phyloP scores from a whole-genome alignment of 1,140 invertebrate species.

The Samia ricini region DNA sequence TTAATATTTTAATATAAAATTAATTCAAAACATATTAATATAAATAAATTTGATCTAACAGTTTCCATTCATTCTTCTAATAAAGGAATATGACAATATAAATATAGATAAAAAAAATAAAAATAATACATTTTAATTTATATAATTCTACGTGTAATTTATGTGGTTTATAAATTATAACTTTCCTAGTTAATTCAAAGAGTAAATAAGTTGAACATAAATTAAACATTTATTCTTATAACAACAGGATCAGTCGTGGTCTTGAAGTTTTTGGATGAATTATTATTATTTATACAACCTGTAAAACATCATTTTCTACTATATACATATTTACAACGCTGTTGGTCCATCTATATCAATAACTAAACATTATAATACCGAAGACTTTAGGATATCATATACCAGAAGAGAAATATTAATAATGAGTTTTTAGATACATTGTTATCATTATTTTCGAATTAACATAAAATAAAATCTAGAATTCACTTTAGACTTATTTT shows the following conservation, averaged over 20 bases:
- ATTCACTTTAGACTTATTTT: no score
- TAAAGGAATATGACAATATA: background rate
- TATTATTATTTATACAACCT: background rate
- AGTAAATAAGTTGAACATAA: background rate
- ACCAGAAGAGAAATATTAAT: no score
- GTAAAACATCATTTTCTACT: slow-evolving; percentile 29
- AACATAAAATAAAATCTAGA: no score
- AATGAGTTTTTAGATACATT: no score
- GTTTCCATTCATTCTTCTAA: background rate
- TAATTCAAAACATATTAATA: background rate
- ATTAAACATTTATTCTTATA: background rate
- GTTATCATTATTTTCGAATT: no score
- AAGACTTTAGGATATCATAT: background rate
- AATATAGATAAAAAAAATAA: background rate
- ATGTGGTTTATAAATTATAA: background rate
- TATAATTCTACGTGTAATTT: background rate
- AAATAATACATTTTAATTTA: background rate
- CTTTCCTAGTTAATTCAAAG: background rate
- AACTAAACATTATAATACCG: slow-evolving; percentile 4
- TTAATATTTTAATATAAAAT: background rate
- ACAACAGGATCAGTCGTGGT: slow-evolving; percentile 29
- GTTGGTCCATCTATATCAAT: slow-evolving; percentile 71
- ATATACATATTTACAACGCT: slow-evolving; percentile 74
- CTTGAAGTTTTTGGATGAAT: slow-evolving; percentile 23
- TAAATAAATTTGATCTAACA: background rate